Base-by-base conservation (phyloP, 2,113 vertebrate species). In the Caranx melampygus region DNA sequence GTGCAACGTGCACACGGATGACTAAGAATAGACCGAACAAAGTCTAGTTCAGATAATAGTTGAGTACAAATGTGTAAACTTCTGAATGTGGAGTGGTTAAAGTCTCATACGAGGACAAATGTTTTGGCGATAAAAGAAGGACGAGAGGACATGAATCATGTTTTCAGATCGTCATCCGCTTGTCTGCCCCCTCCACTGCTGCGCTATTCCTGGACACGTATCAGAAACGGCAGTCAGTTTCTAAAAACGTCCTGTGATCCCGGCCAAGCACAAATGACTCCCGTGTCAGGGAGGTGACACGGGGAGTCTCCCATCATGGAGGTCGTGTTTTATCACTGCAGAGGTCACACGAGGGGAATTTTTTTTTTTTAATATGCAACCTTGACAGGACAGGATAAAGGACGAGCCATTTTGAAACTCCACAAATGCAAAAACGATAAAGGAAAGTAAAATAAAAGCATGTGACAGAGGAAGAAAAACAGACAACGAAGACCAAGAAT, bases 11-110 rank as follows among this genome's bases (percentile, higher is more conserved):
- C 11, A 47, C 40, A 31, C 14, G 14, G 57, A 49, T 20, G 16
- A 7, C 86, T 84, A 89, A 89, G 71, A 87, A 84, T 87, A 93
- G 87, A 40, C 20, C 8, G 62, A 77, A 45, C 79, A 81, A 83
- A 88, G 79, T 85, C 70, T 42, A 54, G 4, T 2, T 10, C 26
- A 26, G 26, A 26, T 26, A 26, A 5, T 15, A 33, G 72, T 51
- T 16, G 60, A 54, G 26, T 14, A 21, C 51, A 16, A 61, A 1
- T 47, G 12, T 13, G 5, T 18, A 12, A 37, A 34, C 3, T 2
- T 0, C 33, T 65, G 31, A 1, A 6, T 26, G 35, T 12, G 35
- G 15, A 75, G 26, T 4, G 40, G 55, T 44, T 20, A 37, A 14
- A 52, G n/a, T 3, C 0, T 5, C 57, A 16, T 61, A 37, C 60